phyloP scores from a whole-genome alignment of 2,888 invertebrate species.

The Drosophila bunnanda region DNA sequence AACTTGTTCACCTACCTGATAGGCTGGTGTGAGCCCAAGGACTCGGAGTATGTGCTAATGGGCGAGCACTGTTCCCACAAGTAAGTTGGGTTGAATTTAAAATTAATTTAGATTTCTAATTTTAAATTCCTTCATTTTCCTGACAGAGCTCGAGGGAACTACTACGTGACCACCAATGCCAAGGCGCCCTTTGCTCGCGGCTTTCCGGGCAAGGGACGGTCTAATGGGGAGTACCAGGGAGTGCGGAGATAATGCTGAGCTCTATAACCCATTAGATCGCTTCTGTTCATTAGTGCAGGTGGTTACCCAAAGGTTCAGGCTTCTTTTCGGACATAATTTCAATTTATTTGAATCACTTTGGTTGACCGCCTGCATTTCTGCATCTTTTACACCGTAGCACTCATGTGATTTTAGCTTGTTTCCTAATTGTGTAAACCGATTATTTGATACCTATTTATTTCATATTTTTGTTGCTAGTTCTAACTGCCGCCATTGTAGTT shows the following conservation, averaged over 20 bases:
- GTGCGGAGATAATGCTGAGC: conserved; percentile 69
- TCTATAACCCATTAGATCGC: conserved; percentile 2
- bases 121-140: background rate
- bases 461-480: conserved; percentile 56
- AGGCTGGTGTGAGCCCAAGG: conserved; percentile 92
- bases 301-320: background rate
- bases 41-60: conserved; percentile 93
- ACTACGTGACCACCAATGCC: conserved; percentile 94
- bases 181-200: conserved; percentile 94
- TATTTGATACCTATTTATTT: conserved; percentile 65
- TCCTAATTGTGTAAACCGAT: conserved; percentile 57
- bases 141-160: conserved; percentile 92
- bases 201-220: conserved; percentile 88
- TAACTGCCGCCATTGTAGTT: conserved; percentile 63
- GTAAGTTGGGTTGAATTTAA: conserved; percentile 85
- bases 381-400: conserved; percentile 55
- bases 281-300: background rate
- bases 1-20: conserved; percentile 93
- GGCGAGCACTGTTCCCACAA: conserved; percentile 92
- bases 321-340: conserved; percentile 5
- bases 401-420: conserved; percentile 75
- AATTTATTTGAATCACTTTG: background rate
- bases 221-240: conserved; percentile 82
- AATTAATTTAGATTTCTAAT: too few species aligned
- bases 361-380: conserved; percentile 7